These are phyloP conservation scores for Hypotaenidia philippensis DNA, from an alignment of 2,797 vertebrate species.

Conservation along the genomic window DNA sequence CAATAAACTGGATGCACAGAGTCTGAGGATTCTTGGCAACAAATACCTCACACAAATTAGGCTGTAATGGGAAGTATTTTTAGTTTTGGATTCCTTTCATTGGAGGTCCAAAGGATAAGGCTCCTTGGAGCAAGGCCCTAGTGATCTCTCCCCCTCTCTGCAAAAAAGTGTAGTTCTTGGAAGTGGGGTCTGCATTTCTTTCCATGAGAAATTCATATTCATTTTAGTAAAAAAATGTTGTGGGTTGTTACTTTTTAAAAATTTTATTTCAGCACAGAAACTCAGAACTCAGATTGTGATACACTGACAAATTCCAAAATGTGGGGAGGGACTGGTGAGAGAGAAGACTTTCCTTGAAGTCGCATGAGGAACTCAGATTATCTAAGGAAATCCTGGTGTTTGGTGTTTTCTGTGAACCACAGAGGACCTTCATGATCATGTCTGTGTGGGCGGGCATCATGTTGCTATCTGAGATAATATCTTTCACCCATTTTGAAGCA, in stretches of 20 bases:
- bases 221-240: not conserved
- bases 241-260: not conserved
- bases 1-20: conserved; percentile 53
- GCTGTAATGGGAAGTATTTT: conserved; percentile 38
- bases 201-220: not conserved
- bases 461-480: not conserved
- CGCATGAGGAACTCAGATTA: not conserved
- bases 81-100: conserved; percentile 12
- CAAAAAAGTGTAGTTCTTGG: not conserved
- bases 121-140: not conserved
- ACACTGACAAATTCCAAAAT: not conserved
- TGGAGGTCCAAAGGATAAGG: conserved; percentile 1
- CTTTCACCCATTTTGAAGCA: not conserved
- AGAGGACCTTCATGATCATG: not conserved
- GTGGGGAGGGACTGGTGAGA: not conserved
- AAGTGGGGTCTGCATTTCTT: not conserved
- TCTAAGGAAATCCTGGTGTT: not conserved
- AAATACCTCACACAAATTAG: not conserved
- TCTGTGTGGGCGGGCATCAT: not conserved
- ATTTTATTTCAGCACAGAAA: not conserved
- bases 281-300: not conserved
- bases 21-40: conserved; percentile 61
- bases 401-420: rapidly evolving
- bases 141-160: not conserved
- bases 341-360: not conserved